These are phyloP conservation scores for Natrix natrix DNA, from an alignment of 2,797 vertebrate genomes.

Conservation along the genomic window DNA sequence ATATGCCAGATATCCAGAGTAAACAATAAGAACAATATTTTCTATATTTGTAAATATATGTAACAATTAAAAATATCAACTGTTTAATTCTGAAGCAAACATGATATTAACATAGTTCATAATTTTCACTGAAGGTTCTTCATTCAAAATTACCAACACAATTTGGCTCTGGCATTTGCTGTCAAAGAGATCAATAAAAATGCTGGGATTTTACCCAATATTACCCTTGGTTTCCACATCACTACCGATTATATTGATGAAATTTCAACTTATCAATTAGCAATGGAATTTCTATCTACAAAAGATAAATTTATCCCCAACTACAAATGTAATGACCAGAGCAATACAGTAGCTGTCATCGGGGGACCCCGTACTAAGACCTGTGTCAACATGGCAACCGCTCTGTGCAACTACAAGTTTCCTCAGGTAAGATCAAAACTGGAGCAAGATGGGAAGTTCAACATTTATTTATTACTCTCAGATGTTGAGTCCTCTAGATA, in stretches of 20 bases:
- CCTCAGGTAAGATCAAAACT: not conserved
- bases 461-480: not conserved
- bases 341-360: not conserved
- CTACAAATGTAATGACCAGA: not conserved
- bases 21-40: not conserved
- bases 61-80: not conserved
- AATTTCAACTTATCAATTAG: too few relatives aligned
- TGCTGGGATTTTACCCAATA: not conserved
- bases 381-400: not conserved
- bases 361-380: not conserved
- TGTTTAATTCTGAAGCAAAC: not conserved
- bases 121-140: not conserved
- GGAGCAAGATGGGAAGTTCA: not conserved
- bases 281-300: too few relatives aligned
- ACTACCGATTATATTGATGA: too few relatives aligned
- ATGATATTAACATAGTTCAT: not conserved
- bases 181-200: too few relatives aligned
- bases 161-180: too few relatives aligned
- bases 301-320: not conserved
- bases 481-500: not conserved
- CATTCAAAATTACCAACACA: not conserved
- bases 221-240: not conserved
- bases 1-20: not conserved
- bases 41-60: not conserved
- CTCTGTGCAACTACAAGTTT: not conserved